Base-by-base conservation (phyloP, 2,113 vertebrate genomes). In the Tachysurus vachellii region DNA sequence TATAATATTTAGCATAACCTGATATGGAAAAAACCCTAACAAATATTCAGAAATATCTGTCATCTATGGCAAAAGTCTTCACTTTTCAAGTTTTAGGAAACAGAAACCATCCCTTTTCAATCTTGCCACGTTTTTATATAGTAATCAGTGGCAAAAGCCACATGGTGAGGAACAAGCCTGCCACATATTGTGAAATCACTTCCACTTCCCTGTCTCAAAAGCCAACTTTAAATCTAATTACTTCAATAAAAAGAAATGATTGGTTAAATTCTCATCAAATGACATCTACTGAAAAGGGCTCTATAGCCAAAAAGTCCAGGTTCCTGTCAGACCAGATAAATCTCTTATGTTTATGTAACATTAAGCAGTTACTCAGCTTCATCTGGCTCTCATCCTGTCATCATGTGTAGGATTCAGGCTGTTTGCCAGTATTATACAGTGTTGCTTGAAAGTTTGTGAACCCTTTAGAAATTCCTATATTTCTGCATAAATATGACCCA, bases 121-220 rank as follows among this genome's bases (percentile, higher is more conserved):
- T 71, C 9, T 23, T 68, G 28, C 36, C 36, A 36, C 36, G 36
- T n/a, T 21, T 76, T 47, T 77, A 13, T 47, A 19, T 61, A 53
- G 23, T 47, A 79, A 54, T 26, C 66, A 42, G 31, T 66, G 44
- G 50, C 23, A 11, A 42, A 80, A 56, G 53, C 50, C n/a, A 36
- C 19, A 54, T 44, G 57, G 17, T 64, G 10, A 83, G 44, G 47
- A 82, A 80, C 31, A 82, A 23, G 62, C 21, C 14, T 42, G n/a
- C n/a, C 31, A 53, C 19, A 26, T 64, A 9, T 88, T 83, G 71
- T 79, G 80, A 83, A 86, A 86, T 59, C 28, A 50, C 36, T 50
- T 36, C 17, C 57, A 75, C 80, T 88, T 86, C 84, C 80, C 59
- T 86, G 59, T 86, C 80, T 56, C 59, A 54, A 12, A 70, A 54